Percentiles rank a stretch among this genome's conserved stretches.
phyloP scores from a whole-genome alignment of 1,140 invertebrate genomes.

The Archivesica marissinica region DNA sequence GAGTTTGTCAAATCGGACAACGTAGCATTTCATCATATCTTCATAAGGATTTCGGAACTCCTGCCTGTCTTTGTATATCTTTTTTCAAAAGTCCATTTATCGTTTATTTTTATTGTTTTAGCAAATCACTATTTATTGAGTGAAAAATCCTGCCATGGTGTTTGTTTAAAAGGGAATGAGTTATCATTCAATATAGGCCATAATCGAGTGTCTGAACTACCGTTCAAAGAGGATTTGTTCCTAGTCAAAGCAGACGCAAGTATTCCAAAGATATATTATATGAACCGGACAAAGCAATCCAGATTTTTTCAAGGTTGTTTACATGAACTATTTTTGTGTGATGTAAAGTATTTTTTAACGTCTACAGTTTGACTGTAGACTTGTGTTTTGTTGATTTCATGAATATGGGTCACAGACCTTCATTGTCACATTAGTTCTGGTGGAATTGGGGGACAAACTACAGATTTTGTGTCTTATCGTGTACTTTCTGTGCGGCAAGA shows the following conservation, averaged over 20 bases:
- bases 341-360: constrained; percentile 45
- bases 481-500: constrained; percentile 3
- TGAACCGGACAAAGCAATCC: constrained; percentile 28
- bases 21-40: background rate
- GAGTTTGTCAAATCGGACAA: background rate
- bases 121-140: constrained; percentile 45
- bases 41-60: constrained; percentile 5
- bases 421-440: constrained; percentile 32
- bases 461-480: constrained; percentile 52
- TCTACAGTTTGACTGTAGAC: constrained; percentile 41
- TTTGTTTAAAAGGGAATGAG: background rate
- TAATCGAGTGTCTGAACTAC: background rate
- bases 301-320: constrained; percentile 38
- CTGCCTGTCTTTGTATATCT: constrained; percentile 11
- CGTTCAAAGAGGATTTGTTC: background rate
- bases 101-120: constrained; percentile 38
- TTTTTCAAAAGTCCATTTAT: constrained; percentile 13
- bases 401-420: constrained; percentile 58
- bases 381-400: constrained; percentile 53
- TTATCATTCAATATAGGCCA: background rate
- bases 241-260: constrained; percentile 12
- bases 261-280: background rate
- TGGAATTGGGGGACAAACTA: constrained; percentile 45
- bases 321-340: constrained; percentile 46
- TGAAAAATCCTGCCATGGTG: constrained; percentile 46